Evolutionary conservation across 92 coral and sea anemone species (phyloP).

Genomic region (Anthopleura xanthogrammica): DNA sequence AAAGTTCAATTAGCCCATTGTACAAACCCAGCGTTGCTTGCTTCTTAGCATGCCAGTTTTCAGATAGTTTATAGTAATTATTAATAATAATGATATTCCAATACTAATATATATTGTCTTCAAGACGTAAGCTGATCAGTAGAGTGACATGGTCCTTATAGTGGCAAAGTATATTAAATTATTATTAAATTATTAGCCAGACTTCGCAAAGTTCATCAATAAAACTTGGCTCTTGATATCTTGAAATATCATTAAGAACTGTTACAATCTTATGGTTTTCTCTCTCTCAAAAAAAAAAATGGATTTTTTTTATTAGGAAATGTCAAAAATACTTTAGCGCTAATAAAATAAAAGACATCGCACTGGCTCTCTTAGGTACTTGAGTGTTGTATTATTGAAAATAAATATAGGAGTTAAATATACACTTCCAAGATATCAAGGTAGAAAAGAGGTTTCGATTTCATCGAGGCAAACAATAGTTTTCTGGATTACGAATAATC

Average conservation of each 20-base stretch:
- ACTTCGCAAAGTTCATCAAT: background rate
- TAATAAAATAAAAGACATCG: background rate
- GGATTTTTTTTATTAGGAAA: background rate
- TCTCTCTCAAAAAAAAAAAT: background rate
- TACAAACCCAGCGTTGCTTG: background rate
- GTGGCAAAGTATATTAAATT: background rate
- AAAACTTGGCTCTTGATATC: background rate
- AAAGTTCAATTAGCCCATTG: background rate
- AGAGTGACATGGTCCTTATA: background rate
- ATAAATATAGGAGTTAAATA: background rate
- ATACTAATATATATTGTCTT: background rate
- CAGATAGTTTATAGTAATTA: background rate
- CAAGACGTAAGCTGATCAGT: background rate
- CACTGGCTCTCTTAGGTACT: background rate
- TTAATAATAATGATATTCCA: background rate
- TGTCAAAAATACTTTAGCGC: background rate
- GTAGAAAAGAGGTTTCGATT: background rate
- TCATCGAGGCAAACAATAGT: background rate
- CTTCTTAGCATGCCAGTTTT: background rate
- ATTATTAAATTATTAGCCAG: background rate
- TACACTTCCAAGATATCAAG: background rate
- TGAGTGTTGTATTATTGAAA: background rate
- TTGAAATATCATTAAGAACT: background rate
- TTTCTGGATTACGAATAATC: conserved; percentile 1
- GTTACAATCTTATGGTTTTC: background rate